Evolutionary conservation across 1,140 invertebrate genomes (phyloP), one percentile per base, ranked within the genome.

Genomic region (Drosophila dunni): DNA sequence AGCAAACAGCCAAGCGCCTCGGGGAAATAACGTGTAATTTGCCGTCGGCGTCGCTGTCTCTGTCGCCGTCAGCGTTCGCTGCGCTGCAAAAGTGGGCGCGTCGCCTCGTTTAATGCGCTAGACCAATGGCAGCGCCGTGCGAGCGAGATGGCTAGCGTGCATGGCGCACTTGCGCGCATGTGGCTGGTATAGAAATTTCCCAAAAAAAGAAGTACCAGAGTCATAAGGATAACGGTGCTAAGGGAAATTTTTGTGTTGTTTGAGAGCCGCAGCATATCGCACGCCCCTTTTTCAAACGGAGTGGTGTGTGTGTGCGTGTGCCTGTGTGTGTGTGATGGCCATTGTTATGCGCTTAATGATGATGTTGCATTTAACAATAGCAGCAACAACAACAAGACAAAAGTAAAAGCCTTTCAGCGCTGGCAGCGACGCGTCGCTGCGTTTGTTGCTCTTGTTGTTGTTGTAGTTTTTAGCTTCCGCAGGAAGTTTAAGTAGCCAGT

Each of bases 271-370:
- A 66, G 63, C 58, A 45, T 44, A 20, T 48, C 34, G 72, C 84
- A 88, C 83, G 83, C 84, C 83, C 84, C 76, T 88, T 83, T 86
- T 79, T 71, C 44, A 44, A 67, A 66, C 60, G 13, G 33, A 45
- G 13, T 7, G 50, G 24, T 15, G 42, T 61, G 6, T 44, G 15
- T 61, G 8, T 20, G 42, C 40, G 7, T 56, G 58, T 38, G 38
- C 62, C 67, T 56, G 46, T 46, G 48, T 79, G 65, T 63, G 48
- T 70, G 46, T 56, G 64, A 65, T 71, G 61, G 62, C 83, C 79
- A 88, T 88, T 88, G 83, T 88, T 88, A 89, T 69, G 84, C 73
- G 69, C 79, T 89, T 88, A 88, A 88, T 89, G 84, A 88, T 88
- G 83, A 88, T 88, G 83, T 88, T 88, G 84, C 79, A 81, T 86